Evolutionary conservation across 2,888 invertebrate genomes (phyloP).

Genomic region (Euzetes globulus): DNA sequence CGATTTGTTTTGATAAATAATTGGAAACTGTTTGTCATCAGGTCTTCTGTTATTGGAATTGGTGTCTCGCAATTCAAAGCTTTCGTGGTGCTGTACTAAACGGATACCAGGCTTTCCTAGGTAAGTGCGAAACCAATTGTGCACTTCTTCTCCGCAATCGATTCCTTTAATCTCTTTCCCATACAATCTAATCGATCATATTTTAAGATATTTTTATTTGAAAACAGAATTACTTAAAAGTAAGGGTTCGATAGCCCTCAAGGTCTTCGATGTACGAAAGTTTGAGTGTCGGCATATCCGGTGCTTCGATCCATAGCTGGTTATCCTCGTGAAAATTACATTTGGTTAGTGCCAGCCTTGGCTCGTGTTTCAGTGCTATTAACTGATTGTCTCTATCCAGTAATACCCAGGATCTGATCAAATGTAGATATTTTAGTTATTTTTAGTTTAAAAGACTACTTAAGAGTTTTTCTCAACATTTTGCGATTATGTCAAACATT

Average conservation of each 20-base stretch:
- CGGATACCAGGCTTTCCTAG: neutral
- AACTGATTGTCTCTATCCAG: slow-evolving; percentile 12
- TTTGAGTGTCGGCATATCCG: neutral
- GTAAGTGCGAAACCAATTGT: slow-evolving; percentile 6
- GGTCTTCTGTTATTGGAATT: neutral
- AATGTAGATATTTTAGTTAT: too few species aligned
- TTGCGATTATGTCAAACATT: too few species aligned
- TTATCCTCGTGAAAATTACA: neutral
- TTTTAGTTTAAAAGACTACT: neutral
- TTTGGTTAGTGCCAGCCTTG: slow-evolving; percentile 20
- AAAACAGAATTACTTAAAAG: neutral
- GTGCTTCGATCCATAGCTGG: slow-evolving; percentile 2
- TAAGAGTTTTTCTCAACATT: neutral
- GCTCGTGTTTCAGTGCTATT: slow-evolving; percentile 23
- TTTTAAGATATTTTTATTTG: neutral
- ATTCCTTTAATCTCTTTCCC: slow-evolving; percentile 11
- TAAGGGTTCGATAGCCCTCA: neutral
- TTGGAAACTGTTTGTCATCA: slow-evolving; percentile 17
- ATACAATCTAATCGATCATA: neutral
- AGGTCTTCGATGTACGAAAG: neutral
- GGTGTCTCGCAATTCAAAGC: neutral
- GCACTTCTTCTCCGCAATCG: slow-evolving; percentile 10
- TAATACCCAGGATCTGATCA: slow-evolving; percentile 10
- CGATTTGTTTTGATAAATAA: slow-evolving; percentile 24
- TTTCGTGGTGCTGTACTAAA: slow-evolving; percentile 12